Evolutionary conservation across 2,888 invertebrate genomes (phyloP).

Genomic region (Thumatha senex): DNA sequence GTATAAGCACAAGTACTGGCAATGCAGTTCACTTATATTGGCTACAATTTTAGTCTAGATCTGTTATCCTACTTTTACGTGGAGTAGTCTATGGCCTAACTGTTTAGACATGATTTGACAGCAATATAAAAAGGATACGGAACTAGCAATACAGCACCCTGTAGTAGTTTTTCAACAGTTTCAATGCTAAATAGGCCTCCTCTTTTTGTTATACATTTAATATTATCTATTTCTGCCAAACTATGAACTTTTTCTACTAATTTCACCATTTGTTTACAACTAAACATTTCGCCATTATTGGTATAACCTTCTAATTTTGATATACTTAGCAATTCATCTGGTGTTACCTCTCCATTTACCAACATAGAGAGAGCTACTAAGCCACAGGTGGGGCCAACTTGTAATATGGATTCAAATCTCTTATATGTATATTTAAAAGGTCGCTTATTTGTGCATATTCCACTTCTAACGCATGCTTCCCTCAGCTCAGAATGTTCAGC

Average conservation of each 20-base stretch:
- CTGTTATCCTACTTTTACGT: no score
- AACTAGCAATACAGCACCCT: constrained; percentile 84
- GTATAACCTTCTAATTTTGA: constrained; percentile 87
- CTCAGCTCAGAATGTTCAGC: constrained; percentile 79
- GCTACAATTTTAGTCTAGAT: no score
- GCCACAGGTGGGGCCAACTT: constrained; percentile 92
- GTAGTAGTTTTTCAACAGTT: constrained; percentile 77
- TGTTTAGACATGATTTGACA: no score
- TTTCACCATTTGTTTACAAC: constrained; percentile 87
- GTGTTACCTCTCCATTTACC: constrained; percentile 82
- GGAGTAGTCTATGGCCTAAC: no score
- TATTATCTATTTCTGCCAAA: constrained; percentile 63
- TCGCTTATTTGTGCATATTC: constrained; percentile 71
- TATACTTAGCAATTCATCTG: constrained; percentile 83
- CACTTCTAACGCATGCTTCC: constrained; percentile 82
- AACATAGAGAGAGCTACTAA: constrained; percentile 94
- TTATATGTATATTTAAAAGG: constrained; percentile 78
- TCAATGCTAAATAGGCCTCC: constrained; percentile 75
- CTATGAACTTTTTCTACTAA: constrained; percentile 83
- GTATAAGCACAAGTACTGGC: no score
- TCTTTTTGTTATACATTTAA: constrained; percentile 62
- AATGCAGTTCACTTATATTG: no score
- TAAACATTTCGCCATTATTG: constrained; percentile 95
- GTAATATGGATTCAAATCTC: constrained; percentile 64
- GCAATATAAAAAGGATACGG: constrained; percentile 84